Percentiles rank a stretch among this genome's conserved stretches.
Evolutionary conservation across 1,140 invertebrate species (phyloP).

Genomic region (Magallana angulata): DNA sequence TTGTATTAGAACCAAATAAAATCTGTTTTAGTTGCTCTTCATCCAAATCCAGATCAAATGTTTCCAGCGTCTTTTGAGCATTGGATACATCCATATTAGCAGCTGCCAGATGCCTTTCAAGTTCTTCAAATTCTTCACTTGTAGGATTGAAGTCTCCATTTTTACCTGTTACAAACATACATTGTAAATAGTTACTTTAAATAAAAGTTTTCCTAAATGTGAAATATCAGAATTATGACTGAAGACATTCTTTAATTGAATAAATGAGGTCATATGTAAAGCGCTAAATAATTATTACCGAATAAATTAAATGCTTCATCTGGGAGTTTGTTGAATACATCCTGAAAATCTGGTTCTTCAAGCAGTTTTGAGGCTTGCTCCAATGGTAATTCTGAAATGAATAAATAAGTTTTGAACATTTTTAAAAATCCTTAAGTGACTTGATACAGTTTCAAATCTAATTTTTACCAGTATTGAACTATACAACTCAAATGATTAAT

Average conservation of each 20-base stretch:
- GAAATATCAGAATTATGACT: no score
- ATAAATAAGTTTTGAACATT: no score
- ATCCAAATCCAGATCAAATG: slow-evolving; percentile 63
- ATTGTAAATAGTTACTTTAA: neutral
- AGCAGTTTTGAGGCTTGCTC: slow-evolving; percentile 82
- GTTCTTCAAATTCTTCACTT: slow-evolving; percentile 65
- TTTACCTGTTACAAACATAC: slow-evolving; percentile 63
- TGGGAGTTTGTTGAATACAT: slow-evolving; percentile 92
- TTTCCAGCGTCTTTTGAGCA: slow-evolving; percentile 67
- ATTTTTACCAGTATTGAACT: no score
- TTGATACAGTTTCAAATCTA: no score
- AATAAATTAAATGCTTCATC: slow-evolving; percentile 95
- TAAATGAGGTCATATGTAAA: no score
- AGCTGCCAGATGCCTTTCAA: slow-evolving; percentile 68
- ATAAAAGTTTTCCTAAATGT: neutral
- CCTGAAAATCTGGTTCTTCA: slow-evolving; percentile 93
- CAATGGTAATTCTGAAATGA: slow-evolving; percentile 75
- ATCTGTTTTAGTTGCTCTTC: slow-evolving; percentile 56
- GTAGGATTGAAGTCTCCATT: slow-evolving; percentile 66
- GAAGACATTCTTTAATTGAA: no score
- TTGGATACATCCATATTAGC: slow-evolving; percentile 65
- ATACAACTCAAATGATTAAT: no score
- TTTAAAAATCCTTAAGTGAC: no score
- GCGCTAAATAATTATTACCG: slow-evolving; percentile 64
- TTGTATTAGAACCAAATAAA: slow-evolving; percentile 23